Evolutionary conservation across 1,140 invertebrate species (phyloP).

Genomic region (Bombus picipes): DNA sequence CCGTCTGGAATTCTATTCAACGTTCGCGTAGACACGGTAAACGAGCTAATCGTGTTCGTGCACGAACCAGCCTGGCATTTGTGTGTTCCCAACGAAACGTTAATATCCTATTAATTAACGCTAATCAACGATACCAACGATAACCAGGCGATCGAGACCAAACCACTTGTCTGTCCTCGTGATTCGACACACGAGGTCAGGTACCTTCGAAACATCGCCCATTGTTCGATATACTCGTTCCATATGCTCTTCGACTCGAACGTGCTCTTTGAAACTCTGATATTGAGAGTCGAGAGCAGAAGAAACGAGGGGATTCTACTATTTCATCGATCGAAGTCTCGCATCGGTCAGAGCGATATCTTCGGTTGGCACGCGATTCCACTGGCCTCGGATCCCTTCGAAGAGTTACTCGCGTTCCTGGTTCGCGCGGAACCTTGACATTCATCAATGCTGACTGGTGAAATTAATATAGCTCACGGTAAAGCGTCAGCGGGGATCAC

Average conservation of each 20-base stretch:
- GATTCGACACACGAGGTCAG: background rate
- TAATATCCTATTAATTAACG: constrained; percentile 63
- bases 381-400: background rate
- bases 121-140: constrained; percentile 35
- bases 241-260: no score
- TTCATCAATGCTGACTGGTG: constrained; percentile 62
- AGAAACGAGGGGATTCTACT: constrained; percentile 36
- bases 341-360: constrained; percentile 32
- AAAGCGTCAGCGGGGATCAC: constrained; percentile 25
- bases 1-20: constrained; percentile 40
- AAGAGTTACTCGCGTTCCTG: background rate
- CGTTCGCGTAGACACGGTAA: background rate
- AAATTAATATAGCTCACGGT: constrained; percentile 69
- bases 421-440: constrained; percentile 53
- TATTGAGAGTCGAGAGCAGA: background rate
- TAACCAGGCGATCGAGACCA: constrained; percentile 13
- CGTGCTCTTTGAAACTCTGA: background rate
- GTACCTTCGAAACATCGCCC: background rate
- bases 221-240: no score
- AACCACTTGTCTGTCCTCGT: background rate
- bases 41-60: constrained; percentile 3
- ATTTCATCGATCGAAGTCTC: constrained; percentile 52
- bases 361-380: constrained; percentile 61
- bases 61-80: background rate
- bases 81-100: constrained; percentile 12